phyloP scores from a whole-genome alignment of 2,888 invertebrate species.

The Carabus problematicus region DNA sequence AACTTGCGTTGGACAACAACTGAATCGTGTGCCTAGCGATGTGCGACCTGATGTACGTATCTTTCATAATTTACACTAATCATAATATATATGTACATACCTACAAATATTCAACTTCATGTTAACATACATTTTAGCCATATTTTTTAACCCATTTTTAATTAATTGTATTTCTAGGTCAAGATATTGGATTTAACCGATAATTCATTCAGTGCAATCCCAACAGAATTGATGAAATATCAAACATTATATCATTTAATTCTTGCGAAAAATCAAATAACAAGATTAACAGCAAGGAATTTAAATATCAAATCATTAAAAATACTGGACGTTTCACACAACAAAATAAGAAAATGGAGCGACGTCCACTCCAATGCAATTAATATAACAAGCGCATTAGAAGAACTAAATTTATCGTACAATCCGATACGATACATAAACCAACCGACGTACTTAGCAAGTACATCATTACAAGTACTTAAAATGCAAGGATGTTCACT shows the following conservation, averaged over 20 bases:
- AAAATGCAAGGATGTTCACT: slow-evolving; percentile 25
- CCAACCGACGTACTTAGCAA: slow-evolving; percentile 15
- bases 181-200: slow-evolving; percentile 69
- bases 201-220: slow-evolving; percentile 67
- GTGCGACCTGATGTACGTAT: too few relatives aligned
- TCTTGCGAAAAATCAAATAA: slow-evolving; percentile 58
- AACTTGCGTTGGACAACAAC: too few relatives aligned
- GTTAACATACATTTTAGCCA: too few relatives aligned
- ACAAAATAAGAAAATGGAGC: slow-evolving; percentile 67
- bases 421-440: slow-evolving; percentile 57
- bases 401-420: slow-evolving; percentile 60
- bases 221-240: slow-evolving; percentile 62
- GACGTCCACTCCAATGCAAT: slow-evolving; percentile 65
- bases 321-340: slow-evolving; percentile 68
- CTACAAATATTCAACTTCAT: too few relatives aligned
- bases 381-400: slow-evolving; percentile 62
- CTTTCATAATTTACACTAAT: too few relatives aligned
- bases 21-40: too few relatives aligned
- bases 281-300: slow-evolving; percentile 45
- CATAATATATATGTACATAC: too few relatives aligned
- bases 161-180: slow-evolving; percentile 61
- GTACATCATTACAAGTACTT: slow-evolving; percentile 22
- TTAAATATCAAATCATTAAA: slow-evolving; percentile 58
- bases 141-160: not conserved
- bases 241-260: slow-evolving; percentile 63